Base-by-base conservation (phyloP, 1,140 invertebrate genomes). In the Portunus trituberculatus region DNA sequence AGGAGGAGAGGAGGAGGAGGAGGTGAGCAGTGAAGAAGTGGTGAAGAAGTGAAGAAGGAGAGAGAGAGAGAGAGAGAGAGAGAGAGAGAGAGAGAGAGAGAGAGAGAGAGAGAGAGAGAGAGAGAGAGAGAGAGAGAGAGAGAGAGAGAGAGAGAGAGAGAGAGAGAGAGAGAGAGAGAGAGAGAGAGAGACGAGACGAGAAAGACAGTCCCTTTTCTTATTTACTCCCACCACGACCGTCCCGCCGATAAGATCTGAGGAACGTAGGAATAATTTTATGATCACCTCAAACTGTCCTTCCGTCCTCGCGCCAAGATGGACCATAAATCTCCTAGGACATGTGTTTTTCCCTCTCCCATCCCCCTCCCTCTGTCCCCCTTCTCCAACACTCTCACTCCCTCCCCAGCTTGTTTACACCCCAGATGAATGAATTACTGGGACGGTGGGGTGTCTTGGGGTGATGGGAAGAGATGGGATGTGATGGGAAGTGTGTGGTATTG, bases 401-500 rank as follows among this genome's bases (percentile, higher is more conserved):
- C 39, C 52, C 52, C 39, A 76, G 52, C 29, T 32, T 91, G 90
- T 91, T 91, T 91, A 91, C 90, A 76, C 90, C 90, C 29, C 8
- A 20, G 12, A 91, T 91, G 90, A 91, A 91, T 91, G 90, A 91
- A 91, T 91, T 91, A 91, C 90, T 76, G 52, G 52, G 39, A n/a
- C 90, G 39, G 28, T 48, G 90, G 90, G 90, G 31, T n/a, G 90
- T 32, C 52, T 31, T 14, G 59, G 45, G 59, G 25, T 59, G 89
- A 39, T 31, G 16, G 32, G 52, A 76, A 48, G 39, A 4, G 84
- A 12, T 20, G 67, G 59, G 59, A 20, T 52, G 59, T 76, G 4
- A 28, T 6, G 82, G 82, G 83, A 84, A 25, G 83, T 28, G 31
- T 32, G 83, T 16, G 28, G n/a, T 32, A 84, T 84, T 32, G n/a